Percentiles rank a stretch among this genome's conserved stretches.
These are phyloP conservation scores for Montipora foliosa DNA, from an alignment of 64 coral and sea anemone species.

Conservation along the genomic window DNA sequence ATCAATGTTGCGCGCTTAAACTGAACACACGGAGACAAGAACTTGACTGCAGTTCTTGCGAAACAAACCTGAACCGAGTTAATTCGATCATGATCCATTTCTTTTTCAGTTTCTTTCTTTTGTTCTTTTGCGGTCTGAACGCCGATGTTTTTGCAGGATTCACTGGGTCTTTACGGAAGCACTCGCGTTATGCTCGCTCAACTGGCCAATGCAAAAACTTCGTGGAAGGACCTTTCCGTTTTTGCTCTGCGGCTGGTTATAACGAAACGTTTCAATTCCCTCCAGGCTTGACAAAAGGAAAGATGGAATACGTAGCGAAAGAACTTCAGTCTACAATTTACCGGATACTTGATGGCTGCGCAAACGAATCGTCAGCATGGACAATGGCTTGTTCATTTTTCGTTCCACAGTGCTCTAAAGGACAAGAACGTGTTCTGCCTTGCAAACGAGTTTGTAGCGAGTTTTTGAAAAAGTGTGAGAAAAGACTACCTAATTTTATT, in stretches of 20 bases:
- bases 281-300: not conserved
- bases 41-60: not conserved
- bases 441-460: constrained; percentile 38
- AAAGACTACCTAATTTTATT: not conserved
- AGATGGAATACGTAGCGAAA: not conserved
- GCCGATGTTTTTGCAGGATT: not conserved
- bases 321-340: not conserved
- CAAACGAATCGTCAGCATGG: not conserved
- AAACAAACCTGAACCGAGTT: not conserved
- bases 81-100: not conserved
- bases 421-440: constrained; percentile 3
- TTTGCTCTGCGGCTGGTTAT: constrained; percentile 24
- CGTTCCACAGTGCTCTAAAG: not conserved
- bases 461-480: constrained; percentile 26
- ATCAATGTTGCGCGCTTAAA: not conserved
- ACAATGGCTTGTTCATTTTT: not conserved
- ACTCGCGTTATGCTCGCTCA: not conserved
- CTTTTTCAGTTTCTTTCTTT: not conserved
- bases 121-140: not conserved
- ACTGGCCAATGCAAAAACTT: constrained; percentile 9
- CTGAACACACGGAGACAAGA: not conserved
- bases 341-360: not conserved
- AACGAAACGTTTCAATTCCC: constrained; percentile 27
- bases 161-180: not conserved
- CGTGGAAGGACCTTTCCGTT: not conserved